Evolutionary conservation across 2,797 vertebrate genomes (phyloP).

Genomic region (Florisuga fusca): DNA sequence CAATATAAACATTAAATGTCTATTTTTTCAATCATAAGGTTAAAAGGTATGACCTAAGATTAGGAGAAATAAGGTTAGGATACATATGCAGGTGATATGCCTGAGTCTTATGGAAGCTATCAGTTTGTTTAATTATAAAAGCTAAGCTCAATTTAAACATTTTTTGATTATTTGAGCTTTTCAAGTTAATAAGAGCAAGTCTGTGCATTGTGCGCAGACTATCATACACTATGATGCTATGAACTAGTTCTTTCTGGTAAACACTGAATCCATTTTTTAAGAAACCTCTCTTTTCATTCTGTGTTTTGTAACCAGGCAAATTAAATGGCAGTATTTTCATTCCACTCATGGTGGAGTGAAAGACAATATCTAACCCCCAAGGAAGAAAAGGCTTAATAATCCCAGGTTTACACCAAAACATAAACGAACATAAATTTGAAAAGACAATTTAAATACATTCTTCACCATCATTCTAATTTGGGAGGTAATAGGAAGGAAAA

Average conservation of each 20-base stretch:
- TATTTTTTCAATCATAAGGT: not conserved
- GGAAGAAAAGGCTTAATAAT: not conserved
- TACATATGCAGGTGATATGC: not conserved
- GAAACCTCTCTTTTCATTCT: not conserved
- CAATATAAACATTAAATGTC: not conserved
- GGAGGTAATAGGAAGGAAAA: not conserved
- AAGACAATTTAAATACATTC: not conserved
- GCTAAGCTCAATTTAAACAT: not conserved
- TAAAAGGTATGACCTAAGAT: not conserved
- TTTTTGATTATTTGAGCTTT: not conserved
- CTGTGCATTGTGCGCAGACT: not conserved
- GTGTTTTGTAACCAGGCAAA: conserved; percentile 2
- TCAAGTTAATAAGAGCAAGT: not conserved
- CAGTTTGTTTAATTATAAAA: not conserved
- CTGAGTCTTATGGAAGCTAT: not conserved
- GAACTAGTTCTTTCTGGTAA: not conserved
- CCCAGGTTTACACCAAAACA: not conserved
- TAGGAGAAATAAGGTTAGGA: not conserved
- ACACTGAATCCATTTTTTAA: not conserved
- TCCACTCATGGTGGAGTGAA: not conserved
- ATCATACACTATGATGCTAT: not conserved
- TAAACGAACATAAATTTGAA: not conserved
- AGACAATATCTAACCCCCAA: not conserved
- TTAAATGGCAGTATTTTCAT: not conserved
- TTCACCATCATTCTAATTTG: not conserved